Evolutionary conservation across 2,113 vertebrate genomes (phyloP).

Genomic region (Rhinoptilus africanus): DNA sequence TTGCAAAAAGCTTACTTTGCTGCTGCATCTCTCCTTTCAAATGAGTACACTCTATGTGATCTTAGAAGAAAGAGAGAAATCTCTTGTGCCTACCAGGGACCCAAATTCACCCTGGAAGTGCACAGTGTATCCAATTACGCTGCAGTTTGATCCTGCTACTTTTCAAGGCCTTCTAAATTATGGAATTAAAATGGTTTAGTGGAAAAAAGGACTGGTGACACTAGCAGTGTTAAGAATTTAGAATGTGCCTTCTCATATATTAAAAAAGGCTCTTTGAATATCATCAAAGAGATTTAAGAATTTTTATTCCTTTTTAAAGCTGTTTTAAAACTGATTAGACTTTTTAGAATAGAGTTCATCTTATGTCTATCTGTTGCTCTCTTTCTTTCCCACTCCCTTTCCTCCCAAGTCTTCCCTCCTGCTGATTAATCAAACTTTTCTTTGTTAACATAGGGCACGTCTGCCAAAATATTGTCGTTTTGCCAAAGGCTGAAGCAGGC

Average conservation of each 20-base stretch:
- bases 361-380: neutral
- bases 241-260: constrained; percentile 69
- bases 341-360: constrained; percentile 28
- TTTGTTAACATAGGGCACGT: constrained; percentile 29
- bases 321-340: constrained; percentile 67
- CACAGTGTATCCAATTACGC: constrained; percentile 42
- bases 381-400: neutral
- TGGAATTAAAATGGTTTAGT: constrained; percentile 72
- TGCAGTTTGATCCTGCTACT: constrained; percentile 47
- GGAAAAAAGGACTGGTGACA: constrained; percentile 62
- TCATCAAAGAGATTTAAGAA: constrained; percentile 78
- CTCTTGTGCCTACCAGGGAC: constrained; percentile 20
- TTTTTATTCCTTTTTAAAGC: constrained; percentile 77
- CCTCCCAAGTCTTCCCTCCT: neutral
- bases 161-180: constrained; percentile 74
- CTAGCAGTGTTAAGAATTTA: constrained; percentile 74
- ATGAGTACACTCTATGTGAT: neutral
- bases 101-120: constrained; percentile 22
- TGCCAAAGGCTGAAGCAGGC: constrained; percentile 11
- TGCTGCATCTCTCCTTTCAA: neutral
- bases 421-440: constrained; percentile 41
- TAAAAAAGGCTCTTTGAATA: constrained; percentile 77
- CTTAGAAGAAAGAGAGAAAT: constrained; percentile 36
- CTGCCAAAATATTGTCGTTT: constrained; percentile 46
- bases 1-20: constrained; percentile 12